Base-by-base conservation (phyloP, 1,140 invertebrate species). In the Caenorhabditis briggsae region DNA sequence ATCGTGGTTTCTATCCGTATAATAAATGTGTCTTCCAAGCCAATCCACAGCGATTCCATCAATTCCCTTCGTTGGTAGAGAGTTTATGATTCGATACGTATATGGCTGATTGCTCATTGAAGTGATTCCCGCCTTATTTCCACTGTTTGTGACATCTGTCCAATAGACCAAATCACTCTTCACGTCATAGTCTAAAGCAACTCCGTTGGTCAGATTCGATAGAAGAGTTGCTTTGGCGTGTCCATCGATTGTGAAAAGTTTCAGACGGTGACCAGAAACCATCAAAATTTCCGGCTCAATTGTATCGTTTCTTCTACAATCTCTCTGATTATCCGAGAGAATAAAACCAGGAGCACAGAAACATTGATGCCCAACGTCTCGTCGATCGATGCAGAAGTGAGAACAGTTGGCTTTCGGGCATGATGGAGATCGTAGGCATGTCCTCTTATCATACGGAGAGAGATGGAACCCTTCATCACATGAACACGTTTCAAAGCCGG, bases 11-110 rank as follows among this genome's bases (percentile, higher is more conserved):
- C 95, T 94, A 90, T 97, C 95, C 59, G 95, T 95, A 95, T 95
- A 97, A 93, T 96, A 97, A 46, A 97, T 89, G 92, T 96, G 96
- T 50, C 95, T 93, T 70, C 96, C 94, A 90, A 96, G 94, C 95
- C 95, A 96, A 92, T 96, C 96, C 50, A 96, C 94, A 55, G 96
- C 96, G 33, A 97, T 94, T 56, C 95, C 95, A 92, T 97, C 96
- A 16, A 82, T 59, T 56, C 82, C 82, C 25, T 82, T 82, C 12
- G 82, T 59, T 0, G 96, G 96, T 93, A 95, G 96, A 90, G 55
- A 87, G 12, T 20, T 43, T 6, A 56, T 53, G 11, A 87, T 9
- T 64, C 55, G n/a, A 25, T 82, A 78, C 16, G 43, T 56, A 33
- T 88, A n/a, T 16, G 55, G 64, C 7, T 50, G 25, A 83, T 87